Evolutionary conservation across 2,797 vertebrate species (phyloP).

Genomic region (Betta splendens): DNA sequence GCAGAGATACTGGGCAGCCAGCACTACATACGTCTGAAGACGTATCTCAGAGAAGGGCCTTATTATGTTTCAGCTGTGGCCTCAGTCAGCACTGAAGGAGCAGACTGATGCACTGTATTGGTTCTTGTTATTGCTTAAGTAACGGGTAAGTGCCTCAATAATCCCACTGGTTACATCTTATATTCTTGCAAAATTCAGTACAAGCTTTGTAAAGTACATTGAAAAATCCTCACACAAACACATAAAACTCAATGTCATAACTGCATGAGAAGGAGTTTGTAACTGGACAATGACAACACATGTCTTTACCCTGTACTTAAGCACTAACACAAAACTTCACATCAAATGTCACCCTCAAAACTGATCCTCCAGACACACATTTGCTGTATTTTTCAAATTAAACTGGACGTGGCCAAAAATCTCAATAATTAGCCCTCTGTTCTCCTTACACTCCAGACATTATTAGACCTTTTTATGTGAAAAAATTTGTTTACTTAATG

Average conservation of each 20-base stretch:
- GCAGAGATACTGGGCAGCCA: constrained; percentile 89
- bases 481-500: constrained; percentile 27
- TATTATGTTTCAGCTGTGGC: constrained; percentile 90
- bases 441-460: constrained; percentile 4
- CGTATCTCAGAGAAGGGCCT: constrained; percentile 90
- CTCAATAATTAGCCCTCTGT: not conserved
- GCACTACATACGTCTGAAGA: constrained; percentile 88
- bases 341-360: too few species aligned
- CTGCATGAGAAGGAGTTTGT: too few species aligned
- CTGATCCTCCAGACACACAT: not conserved
- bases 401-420: constrained; percentile 8
- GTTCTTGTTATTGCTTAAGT: constrained; percentile 34
- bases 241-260: not conserved
- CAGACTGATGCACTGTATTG: constrained; percentile 79
- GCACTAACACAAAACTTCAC: not conserved
- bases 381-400: not conserved
- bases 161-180: constrained; percentile 7
- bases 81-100: constrained; percentile 88
- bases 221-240: not conserved
- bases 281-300: too few species aligned
- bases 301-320: constrained; percentile 14
- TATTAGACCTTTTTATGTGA: not conserved
- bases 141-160: constrained; percentile 20
- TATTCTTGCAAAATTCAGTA: too few species aligned
- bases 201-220: too few species aligned